Base-by-base conservation (phyloP, 2,888 invertebrate species). In the Oscheius sp. region DNA sequence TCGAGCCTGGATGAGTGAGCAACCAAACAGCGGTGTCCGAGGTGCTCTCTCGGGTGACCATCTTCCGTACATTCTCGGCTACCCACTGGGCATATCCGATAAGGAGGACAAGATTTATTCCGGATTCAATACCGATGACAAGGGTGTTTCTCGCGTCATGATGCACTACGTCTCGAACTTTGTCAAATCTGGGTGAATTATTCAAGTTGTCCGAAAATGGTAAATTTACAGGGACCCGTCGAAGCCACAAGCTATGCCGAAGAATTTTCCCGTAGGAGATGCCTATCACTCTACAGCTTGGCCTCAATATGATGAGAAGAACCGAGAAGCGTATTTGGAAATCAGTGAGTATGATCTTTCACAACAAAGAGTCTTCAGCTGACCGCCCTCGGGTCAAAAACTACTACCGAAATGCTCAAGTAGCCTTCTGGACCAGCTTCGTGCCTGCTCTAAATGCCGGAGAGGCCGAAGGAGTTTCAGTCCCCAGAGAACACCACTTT, bases 161-260 rank as follows among this genome's bases (percentile, higher is more conserved):
- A 89, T 89, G 88, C 84, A 84, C 53, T 89, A 87, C 75, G 74
- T 89, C 4, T 74, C 86, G 13, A 89, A 89, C 68, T 89, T 89
- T 79, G 88, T 88, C 51, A 88, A 88, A 80, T 84, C 85, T 13
- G 89, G 88, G 88, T 88, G 79, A 50, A 47, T 33, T n/a, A 13
- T 37, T 5, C 21, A 33, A 32, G 7, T 59, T 2, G 7, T 21
- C 29, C 47, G n/a, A 42, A 60, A 11, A 21, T 32, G 0, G 29
- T 21, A 7, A 13, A 55, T 29, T 0, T 59, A 21, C 66, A 87
- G 88, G 29, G 87, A 89, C 68, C 89, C 89, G 13, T 81, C 84
- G n/a, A 85, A 84, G 65, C 89, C 89, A 7, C 73, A 62, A 5
- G 70, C 80, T 29, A 80, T 89, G 79, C 76, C 83, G 5, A 83